A percentile compares a stretch with the other conserved stretches of the same genome.
phyloP scores from a whole-genome alignment of 2,888 invertebrate genomes.

The Bellardia bayeri region DNA sequence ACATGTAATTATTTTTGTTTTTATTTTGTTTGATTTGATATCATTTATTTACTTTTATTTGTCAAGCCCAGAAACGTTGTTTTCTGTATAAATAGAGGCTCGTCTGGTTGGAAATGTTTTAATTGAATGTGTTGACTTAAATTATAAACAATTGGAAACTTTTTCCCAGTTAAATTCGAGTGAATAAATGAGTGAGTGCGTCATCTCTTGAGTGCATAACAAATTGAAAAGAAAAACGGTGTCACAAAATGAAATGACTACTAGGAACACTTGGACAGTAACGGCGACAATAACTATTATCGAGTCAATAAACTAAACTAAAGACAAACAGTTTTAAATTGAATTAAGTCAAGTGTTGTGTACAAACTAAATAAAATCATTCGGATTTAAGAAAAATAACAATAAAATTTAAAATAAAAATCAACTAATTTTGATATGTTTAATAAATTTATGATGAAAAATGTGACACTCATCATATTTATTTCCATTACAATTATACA shows the following conservation, averaged over 20 bases:
- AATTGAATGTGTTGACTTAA: slow-evolving; percentile 58
- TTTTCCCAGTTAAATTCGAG: slow-evolving; percentile 27
- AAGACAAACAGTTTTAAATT: slow-evolving; percentile 42
- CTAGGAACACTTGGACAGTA: slow-evolving; percentile 22
- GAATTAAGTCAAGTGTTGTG: slow-evolving; percentile 52
- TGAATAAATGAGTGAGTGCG: slow-evolving; percentile 4
- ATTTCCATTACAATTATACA: slow-evolving; percentile 56
- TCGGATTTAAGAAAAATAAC: neutral
- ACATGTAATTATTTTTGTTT: slow-evolving; percentile 36
- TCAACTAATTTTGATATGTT: slow-evolving; percentile 38
- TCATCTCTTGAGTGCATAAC: slow-evolving; percentile 46
- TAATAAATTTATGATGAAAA: slow-evolving; percentile 50
- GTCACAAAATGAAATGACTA: slow-evolving; percentile 35
- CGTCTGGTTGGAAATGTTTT: slow-evolving; percentile 50
- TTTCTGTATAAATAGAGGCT: slow-evolving; percentile 62
- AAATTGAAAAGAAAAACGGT: slow-evolving; percentile 23
- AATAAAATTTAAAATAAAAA: slow-evolving; percentile 12
- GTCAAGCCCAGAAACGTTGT: too few species aligned
- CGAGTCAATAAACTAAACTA: neutral
- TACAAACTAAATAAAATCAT: neutral
- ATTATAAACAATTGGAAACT: slow-evolving; percentile 62
- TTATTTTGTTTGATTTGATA: neutral
- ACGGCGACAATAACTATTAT: slow-evolving; percentile 25
- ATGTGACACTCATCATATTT: slow-evolving; percentile 54
- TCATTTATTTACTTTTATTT: slow-evolving; percentile 26